Base-by-base conservation (phyloP, 2,888 invertebrate species). In the Tuta absoluta region DNA sequence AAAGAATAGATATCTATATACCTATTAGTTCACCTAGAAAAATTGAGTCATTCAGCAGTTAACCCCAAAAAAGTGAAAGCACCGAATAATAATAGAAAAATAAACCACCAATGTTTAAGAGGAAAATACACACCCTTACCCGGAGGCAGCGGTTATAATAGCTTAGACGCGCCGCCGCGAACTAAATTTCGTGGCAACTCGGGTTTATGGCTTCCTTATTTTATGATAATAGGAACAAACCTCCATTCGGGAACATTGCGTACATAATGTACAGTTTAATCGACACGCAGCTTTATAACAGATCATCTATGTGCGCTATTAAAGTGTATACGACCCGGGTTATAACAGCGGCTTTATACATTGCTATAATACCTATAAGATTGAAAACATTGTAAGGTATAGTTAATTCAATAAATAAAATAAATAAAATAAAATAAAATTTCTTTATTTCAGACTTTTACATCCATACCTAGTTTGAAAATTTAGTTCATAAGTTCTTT, bases 121-220 rank as follows among this genome's bases (percentile, higher is more conserved):
- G n/a, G n/a, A 24, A 28, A 58, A 58, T 41, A 61, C 23, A 61
- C 28, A 48, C 49, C 49, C 48, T 61, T 60, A 33, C 61, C 61
- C n/a, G 10, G 14, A 45, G 60, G 49, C 49, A 45, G 62, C 24
- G 33, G 67, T 68, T 72, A 71, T 74, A 71, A 72, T 71, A 67
- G 69, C 78, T 81, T 82, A 77, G 79, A 80, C 69, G 75, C 74
- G 68, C 68, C 75, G 75, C 75, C 74, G 75, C 75, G 57, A 80
- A 79, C 81, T 78, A 80, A 84, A 86, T 85, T 83, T 79, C 73
- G 78, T 78, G 72, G 67, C 63, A 76, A 77, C 75, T 76, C 72
- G 77, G 72, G 75, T 86, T 85, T 87, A 86, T 82, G 72, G 79
- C 83, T 85, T 84, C 84, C 85, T 78, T 81, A 81, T 77, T 87